A percentile compares a stretch with the other conserved stretches of the same genome.
These are phyloP conservation scores for Nibea albiflora DNA, from an alignment of 2,113 vertebrate genomes.

Conservation along the genomic window DNA sequence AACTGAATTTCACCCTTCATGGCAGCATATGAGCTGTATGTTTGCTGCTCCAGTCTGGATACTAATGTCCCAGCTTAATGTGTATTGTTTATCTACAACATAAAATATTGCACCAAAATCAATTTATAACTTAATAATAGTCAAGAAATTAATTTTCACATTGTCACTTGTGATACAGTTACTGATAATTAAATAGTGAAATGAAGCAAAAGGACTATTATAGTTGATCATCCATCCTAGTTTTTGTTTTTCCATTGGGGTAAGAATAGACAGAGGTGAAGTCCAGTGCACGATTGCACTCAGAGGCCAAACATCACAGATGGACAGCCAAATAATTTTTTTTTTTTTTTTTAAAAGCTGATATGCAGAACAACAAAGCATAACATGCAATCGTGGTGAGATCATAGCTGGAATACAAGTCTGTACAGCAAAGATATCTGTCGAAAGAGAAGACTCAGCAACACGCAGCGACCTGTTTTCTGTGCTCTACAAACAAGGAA, in stretches of 20 bases:
- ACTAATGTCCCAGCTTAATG: background rate
- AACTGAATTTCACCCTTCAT: background rate
- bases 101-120: no score
- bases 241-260: background rate
- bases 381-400: background rate
- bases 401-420: background rate
- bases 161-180: background rate
- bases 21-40: background rate
- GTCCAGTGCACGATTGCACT: background rate
- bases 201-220: no score
- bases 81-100: background rate
- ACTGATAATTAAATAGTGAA: background rate
- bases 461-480: slow-evolving; percentile 42
- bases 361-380: background rate
- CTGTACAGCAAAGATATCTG: slow-evolving; percentile 18
- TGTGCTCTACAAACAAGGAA: slow-evolving; percentile 77
- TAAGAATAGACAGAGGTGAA: background rate
- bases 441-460: slow-evolving; percentile 60
- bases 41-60: background rate
- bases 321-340: no score
- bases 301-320: background rate
- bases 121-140: background rate
- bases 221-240: background rate
- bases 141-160: background rate
- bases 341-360: no score